Evolutionary conservation across 2,797 vertebrate genomes (phyloP).

Genomic region (Buphagus erythrorhynchus): DNA sequence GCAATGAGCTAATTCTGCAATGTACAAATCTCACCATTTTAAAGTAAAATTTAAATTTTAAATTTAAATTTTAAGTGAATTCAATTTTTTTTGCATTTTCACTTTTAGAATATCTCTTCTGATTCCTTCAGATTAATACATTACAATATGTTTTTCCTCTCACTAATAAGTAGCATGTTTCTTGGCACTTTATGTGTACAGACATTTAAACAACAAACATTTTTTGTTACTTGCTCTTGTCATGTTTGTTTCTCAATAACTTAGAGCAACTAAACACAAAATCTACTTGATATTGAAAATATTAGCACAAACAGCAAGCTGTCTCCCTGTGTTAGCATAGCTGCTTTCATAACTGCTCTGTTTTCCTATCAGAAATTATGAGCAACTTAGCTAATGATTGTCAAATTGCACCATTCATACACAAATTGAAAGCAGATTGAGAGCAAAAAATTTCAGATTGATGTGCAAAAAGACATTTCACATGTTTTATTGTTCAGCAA

Average conservation of each 20-base stretch:
- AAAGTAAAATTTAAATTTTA: not conserved
- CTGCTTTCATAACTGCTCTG: not conserved
- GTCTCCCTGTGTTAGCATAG: not conserved
- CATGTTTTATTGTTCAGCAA: constrained; percentile 46
- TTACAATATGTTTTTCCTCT: not conserved
- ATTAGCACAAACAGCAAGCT: not conserved
- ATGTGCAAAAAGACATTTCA: constrained; percentile 8
- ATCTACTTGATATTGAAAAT: not conserved
- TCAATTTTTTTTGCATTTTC: not conserved
- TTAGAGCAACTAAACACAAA: not conserved
- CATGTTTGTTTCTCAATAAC: not conserved
- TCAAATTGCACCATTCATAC: not conserved
- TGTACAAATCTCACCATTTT: not conserved
- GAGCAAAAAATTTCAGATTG: constrained; percentile 19
- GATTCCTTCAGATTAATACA: not conserved
- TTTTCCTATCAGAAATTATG: not conserved
- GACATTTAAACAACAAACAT: not conserved
- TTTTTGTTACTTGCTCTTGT: not conserved
- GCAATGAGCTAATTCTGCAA: not conserved
- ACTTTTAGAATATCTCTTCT: not conserved
- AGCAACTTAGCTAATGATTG: not conserved
- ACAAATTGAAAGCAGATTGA: not conserved
- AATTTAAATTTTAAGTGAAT: too few species aligned
- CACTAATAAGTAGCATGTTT: not conserved
- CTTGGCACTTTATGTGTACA: not conserved